Evolutionary conservation across 2,113 vertebrate species (phyloP).

Genomic region (Pithys albifrons): DNA sequence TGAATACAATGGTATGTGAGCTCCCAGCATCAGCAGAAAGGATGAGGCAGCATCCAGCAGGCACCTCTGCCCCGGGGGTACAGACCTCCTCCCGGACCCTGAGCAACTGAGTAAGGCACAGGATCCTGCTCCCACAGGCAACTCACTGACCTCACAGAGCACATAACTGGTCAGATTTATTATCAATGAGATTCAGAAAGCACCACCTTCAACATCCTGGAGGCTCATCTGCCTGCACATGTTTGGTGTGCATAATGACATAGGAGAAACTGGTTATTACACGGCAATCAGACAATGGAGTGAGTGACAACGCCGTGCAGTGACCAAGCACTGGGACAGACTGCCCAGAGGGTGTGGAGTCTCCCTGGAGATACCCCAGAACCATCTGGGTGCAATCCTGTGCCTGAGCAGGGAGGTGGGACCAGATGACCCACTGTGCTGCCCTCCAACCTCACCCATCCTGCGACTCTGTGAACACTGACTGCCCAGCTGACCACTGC

Average conservation of each 20-base stretch:
- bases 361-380: not conserved
- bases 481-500: not conserved
- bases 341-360: not conserved
- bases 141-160: not conserved
- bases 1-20: not conserved
- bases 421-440: not conserved
- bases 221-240: not conserved
- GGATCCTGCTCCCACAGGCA: not conserved
- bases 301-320: accelerated
- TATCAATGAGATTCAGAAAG: not conserved
- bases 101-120: not conserved
- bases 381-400: not conserved
- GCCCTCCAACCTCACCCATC: not conserved
- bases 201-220: not conserved
- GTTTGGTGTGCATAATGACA: not conserved
- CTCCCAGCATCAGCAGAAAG: not conserved
- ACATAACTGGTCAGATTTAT: not conserved
- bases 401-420: not conserved
- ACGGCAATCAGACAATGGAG: not conserved
- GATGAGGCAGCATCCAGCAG: not conserved
- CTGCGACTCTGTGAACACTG: accelerated
- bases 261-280: not conserved
- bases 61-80: not conserved
- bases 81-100: not conserved
- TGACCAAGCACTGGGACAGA: not conserved